Base-by-base conservation (phyloP, 1,140 invertebrate species). In the Leptopilina boulardi region DNA sequence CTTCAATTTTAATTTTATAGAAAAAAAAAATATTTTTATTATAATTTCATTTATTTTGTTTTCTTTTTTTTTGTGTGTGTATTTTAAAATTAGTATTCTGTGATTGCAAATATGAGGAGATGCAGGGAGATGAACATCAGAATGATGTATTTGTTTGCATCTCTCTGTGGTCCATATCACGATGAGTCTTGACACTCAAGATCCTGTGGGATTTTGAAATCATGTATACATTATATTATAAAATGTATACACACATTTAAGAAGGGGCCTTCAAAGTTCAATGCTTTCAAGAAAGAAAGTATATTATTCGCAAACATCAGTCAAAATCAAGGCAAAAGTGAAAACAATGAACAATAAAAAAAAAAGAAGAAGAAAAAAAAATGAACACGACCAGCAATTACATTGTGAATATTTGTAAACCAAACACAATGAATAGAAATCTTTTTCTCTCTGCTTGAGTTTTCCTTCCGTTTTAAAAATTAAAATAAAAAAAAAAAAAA, bases 61-160 rank as follows among this genome's bases (percentile, higher is more conserved):
- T 51, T 6, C 3, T 10, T 54, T 2, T 54, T 54, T 19, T 21
- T 4, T 54, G 15, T 54, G 13, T 19, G n/a, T 6, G n/a, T 54
- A 19, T 1, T n/a, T 54, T n/a, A 21, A 21, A 38, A 38, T 19
- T 18, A 54, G 8, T 18, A 54, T 54, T 2, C 19, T 54, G n/a
- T n/a, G n/a, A 54, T 54, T 54, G 51, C 51, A 54, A n/a, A 54
- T 19, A 54, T 54, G 51, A 18, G 51, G 51, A 54, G 18, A 54
- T 54, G n/a, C 51, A 54, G 51, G 6, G 3, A 54, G 18, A 54
- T 54, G 18, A 18, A 54, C 51, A 54, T 54, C 15, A 19, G 8
- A 54, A 19, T 38, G 34, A 8, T 19, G 51, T 18, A n/a, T 54
- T 18, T 9, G 3, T 18, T 21, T 18, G 19, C 8, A 21, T 18